A percentile compares a stretch with the other conserved stretches of the same genome.
These are phyloP conservation scores for Chinchilla lanigera DNA, from an alignment of 2,113 vertebrate genomes.

Conservation along the genomic window DNA sequence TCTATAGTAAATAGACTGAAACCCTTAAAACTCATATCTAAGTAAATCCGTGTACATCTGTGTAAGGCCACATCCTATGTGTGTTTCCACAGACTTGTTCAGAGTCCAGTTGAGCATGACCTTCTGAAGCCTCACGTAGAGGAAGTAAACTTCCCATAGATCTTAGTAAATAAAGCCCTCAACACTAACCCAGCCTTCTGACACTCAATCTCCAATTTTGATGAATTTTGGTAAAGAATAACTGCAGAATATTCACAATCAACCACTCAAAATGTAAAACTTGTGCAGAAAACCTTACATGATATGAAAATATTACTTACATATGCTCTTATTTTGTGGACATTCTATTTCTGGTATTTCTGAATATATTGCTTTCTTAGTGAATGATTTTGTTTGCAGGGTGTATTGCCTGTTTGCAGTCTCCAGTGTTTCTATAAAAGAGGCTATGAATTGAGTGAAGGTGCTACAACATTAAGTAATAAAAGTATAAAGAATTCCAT, in stretches of 20 bases:
- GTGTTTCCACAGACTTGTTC: not conserved
- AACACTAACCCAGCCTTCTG: not conserved
- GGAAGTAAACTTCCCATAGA: not conserved
- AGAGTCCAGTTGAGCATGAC: not conserved
- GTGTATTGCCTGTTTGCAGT: not conserved
- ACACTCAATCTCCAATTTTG: not conserved
- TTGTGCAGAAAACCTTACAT: not conserved
- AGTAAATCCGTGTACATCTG: not conserved
- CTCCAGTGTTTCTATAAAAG: not conserved
- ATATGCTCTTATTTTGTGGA: not conserved
- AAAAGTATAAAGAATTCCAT: not conserved
- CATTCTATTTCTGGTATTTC: not conserved
- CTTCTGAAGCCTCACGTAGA: not conserved
- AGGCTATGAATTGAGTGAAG: not conserved
- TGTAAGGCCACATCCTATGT: not conserved
- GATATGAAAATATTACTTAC: not conserved
- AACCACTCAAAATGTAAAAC: not conserved
- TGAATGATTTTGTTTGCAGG: not conserved
- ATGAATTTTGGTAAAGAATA: not conserved
- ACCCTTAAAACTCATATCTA: not conserved
- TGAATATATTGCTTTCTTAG: not conserved
- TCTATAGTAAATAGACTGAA: not conserved
- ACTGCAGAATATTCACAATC: not conserved
- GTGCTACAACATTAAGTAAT: rapidly evolving
- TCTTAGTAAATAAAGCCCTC: not conserved